Conservation (phyloP, 1,140 invertebrate species). For the Temnothorax curvispinosus region DNA sequence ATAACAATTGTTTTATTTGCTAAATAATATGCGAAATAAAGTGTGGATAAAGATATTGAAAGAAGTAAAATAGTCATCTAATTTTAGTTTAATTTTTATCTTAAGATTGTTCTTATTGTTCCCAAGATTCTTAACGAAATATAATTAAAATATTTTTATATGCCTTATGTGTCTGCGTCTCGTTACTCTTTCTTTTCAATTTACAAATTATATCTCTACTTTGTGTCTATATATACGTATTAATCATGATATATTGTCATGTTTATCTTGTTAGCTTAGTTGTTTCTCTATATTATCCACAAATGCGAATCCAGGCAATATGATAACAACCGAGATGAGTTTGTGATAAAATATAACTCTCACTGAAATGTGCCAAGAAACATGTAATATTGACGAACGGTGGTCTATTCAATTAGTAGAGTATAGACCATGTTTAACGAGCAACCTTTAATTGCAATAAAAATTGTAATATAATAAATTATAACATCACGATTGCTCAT, state of each 20-base stretch:
- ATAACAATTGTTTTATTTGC: background rate
- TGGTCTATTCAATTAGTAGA: background rate
- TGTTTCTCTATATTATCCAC: background rate
- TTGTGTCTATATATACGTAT: background rate
- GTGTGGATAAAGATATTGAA: background rate
- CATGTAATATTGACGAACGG: background rate
- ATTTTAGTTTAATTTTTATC: background rate
- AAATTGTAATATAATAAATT: background rate
- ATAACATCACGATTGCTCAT: background rate
- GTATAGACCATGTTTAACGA: background rate
- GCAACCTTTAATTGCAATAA: background rate
- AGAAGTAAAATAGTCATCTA: background rate
- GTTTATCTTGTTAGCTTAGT: background rate
- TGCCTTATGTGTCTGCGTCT: no score
- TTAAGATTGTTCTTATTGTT: background rate
- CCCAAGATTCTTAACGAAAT: background rate
- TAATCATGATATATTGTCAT: background rate
- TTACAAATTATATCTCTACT: background rate
- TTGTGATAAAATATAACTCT: background rate
- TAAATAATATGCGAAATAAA: background rate
- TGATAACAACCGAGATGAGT: background rate
- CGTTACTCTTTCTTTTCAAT: background rate
- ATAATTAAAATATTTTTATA: constrained; percentile 10
- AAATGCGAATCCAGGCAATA: background rate
- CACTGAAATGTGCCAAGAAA: background rate